phyloP scores from a whole-genome alignment of 23 tunicate species.

The Oikopleura dioica region DNA sequence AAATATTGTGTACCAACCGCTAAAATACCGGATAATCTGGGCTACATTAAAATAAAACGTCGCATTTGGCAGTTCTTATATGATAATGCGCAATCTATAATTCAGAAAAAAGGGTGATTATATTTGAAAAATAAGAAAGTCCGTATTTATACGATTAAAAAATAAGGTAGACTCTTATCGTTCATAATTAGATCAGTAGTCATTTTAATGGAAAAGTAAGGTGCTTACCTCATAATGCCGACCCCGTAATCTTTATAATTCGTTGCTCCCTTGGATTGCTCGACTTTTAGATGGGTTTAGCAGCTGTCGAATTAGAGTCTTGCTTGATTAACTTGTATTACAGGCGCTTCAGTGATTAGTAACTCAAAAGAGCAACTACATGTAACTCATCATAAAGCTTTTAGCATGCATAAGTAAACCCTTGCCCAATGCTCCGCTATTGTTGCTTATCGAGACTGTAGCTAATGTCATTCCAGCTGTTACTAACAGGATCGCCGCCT shows the following conservation, averaged over 20 bases:
- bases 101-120: no score
- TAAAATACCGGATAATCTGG: no score
- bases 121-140: no score
- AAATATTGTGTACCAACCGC: neutral
- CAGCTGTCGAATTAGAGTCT: neutral
- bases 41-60: no score
- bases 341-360: no score
- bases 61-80: no score
- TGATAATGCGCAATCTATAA: no score
- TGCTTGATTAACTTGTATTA: neutral
- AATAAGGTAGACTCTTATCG: no score
- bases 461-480: neutral
- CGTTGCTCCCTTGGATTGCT: neutral
- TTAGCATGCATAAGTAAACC: neutral
- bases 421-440: constrained; percentile 4
- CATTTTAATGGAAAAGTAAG: no score
- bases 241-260: neutral
- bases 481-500: neutral
- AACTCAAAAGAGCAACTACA: no score
- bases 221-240: neutral
- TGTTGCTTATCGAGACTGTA: neutral
- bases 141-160: no score
- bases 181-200: no score
- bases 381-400: neutral
- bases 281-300: neutral